phyloP scores from a whole-genome alignment of 2,888 invertebrate species.

The Drosophila paramelanica region DNA sequence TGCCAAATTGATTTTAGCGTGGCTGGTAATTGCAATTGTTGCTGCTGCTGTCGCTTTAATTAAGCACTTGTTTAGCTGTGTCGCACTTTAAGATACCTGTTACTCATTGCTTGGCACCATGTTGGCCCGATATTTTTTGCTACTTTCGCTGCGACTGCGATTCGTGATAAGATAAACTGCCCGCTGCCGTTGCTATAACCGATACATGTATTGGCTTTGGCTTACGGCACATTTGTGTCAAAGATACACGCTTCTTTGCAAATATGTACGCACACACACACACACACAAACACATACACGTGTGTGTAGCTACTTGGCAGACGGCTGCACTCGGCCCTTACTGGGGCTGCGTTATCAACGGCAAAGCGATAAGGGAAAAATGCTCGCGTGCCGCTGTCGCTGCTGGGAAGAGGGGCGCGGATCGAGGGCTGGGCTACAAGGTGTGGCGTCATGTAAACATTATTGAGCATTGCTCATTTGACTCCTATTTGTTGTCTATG shows the following conservation, averaged over 20 bases:
- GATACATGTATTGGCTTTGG: constrained; percentile 34
- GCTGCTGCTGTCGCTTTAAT: constrained; percentile 37
- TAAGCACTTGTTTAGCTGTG: constrained; percentile 41
- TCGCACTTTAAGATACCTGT: constrained; percentile 14
- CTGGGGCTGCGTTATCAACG: constrained; percentile 44
- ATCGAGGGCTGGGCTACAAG: background rate
- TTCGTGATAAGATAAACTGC: constrained; percentile 65
- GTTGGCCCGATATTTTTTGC: constrained; percentile 6
- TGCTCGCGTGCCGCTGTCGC: constrained; percentile 62
- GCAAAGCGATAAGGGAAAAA: constrained; percentile 58
- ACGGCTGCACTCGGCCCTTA: constrained; percentile 31
- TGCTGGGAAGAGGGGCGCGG: background rate
- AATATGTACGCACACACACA: constrained; percentile 19
- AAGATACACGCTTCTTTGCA: constrained; percentile 32
- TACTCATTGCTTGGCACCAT: background rate
- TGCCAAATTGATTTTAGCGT: constrained; percentile 15
- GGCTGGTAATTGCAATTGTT: constrained; percentile 22
- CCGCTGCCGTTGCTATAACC: constrained; percentile 19
- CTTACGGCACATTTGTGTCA: constrained; percentile 62
- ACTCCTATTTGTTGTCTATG: constrained; percentile 40
- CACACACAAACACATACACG: constrained; percentile 1
- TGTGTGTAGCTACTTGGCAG: constrained; percentile 20
- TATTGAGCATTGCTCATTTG: constrained; percentile 36
- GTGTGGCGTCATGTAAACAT: constrained; percentile 33
- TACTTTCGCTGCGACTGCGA: constrained; percentile 48